Conservation (phyloP, 2,113 vertebrate genomes). For the Channa argus region DNA sequence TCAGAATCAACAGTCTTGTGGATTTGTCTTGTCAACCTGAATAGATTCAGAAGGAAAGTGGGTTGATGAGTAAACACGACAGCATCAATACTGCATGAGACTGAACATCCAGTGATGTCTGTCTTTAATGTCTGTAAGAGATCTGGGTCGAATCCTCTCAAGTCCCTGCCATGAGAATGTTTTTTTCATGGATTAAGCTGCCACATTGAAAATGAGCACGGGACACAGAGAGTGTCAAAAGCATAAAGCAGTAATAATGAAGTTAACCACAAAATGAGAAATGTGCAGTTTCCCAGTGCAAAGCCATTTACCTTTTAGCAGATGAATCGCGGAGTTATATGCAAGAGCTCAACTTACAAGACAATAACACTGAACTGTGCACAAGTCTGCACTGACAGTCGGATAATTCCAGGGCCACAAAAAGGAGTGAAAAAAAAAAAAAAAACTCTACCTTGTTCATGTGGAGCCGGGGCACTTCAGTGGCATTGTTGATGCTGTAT, state of each 20-base stretch:
- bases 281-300: background rate
- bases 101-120: conserved; percentile 56
- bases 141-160: conserved; percentile 73
- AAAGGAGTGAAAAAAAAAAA: conserved; percentile 40
- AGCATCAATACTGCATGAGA: conserved; percentile 78
- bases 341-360: background rate
- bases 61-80: conserved; percentile 77
- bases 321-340: background rate
- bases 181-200: conserved; percentile 24
- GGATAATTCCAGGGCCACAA: conserved; percentile 7
- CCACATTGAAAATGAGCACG: conserved; percentile 20
- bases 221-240: conserved; percentile 19
- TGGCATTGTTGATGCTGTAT: conserved; percentile 63
- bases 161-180: conserved; percentile 32
- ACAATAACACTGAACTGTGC: too few species aligned
- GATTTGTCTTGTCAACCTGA: conserved; percentile 61
- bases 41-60: conserved; percentile 71
- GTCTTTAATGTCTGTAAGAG: conserved; percentile 70
- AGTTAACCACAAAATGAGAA: background rate
- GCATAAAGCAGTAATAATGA: background rate
- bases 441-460: conserved; percentile 70
- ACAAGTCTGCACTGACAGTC: too few species aligned
- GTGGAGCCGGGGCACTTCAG: conserved; percentile 61
- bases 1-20: conserved; percentile 56
- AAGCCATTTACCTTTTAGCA: conserved; percentile 3